Evolutionary conservation across 2,113 vertebrate species (phyloP), one percentile per base, ranked within the genome.

Genomic region (Todiramphus saurophagus): DNA sequence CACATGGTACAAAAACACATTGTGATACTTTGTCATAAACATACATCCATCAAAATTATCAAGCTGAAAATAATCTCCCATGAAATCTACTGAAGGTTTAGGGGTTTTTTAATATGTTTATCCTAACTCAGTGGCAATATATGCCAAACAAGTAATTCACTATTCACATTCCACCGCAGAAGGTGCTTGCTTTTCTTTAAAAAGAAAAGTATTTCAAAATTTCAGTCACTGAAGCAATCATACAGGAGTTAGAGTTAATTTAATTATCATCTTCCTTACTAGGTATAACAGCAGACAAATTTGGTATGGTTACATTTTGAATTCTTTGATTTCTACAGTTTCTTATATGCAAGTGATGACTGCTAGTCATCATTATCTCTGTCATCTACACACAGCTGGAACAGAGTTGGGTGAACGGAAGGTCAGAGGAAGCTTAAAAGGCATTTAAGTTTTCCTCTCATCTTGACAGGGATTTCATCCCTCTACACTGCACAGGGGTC

Each of bases 51-150:
- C 39, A 92, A 90, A 95, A 73, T 68, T 70, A 90, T 30, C n/a
- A 90, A 70, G 28, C 39, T 74, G 82, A 94, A 93, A 90, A 90
- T 69, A 73, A 83, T 48, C 60, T 80, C 92, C 77, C 91, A 93
- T 51, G 46, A 92, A 94, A 90, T n/a, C 37, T 53, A 80, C 6
- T 53, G 37, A 77, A 46, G 44, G 39, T 53, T 58, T 28, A 0
- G 55, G 16, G 16, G 7, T 48, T 51, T 88, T 89, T 51, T 21
- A 19, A 10, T 60, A 67, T 51, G 43, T 43, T 93, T 72, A 91
- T 21, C 63, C 75, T 78, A 85, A 16, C 43, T 89, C 48, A 48
- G 33, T 31, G 41, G 70, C 27, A 82, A 75, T 31, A 70, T 24
- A 69, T 41, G 63, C 44, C 59, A 79, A 91, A 83, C 43, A 87